These are phyloP conservation scores for Nematopogon swammerdamellus DNA, from an alignment of 2,888 invertebrate species.

Conservation along the genomic window DNA sequence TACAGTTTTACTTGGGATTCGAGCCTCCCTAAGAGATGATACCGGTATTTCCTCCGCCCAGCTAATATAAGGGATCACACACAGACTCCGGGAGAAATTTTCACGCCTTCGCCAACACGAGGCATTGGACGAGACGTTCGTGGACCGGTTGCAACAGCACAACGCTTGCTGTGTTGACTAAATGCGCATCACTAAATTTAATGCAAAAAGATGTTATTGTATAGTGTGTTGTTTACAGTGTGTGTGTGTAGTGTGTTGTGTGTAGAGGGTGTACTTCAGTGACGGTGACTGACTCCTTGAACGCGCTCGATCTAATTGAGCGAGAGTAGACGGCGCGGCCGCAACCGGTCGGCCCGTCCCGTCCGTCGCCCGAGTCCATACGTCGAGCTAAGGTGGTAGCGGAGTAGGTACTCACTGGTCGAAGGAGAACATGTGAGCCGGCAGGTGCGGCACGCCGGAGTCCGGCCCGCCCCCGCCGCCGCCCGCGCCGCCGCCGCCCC, in stretches of 20 bases:
- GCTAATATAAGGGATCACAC: slow-evolving; percentile 8
- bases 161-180: too few relatives aligned
- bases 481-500: slow-evolving; percentile 45
- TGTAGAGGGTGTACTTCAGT: too few relatives aligned
- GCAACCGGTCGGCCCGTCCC: too few relatives aligned
- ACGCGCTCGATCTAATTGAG: too few relatives aligned
- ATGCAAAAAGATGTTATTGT: too few relatives aligned
- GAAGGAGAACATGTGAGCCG: slow-evolving; percentile 66
- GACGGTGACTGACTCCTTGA: too few relatives aligned
- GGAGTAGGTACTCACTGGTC: slow-evolving; percentile 51
- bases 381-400: too few relatives aligned
- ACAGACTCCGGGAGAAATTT: slow-evolving; percentile 13
- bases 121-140: background rate
- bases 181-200: too few relatives aligned
- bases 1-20: slow-evolving; percentile 17
- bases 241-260: too few relatives aligned
- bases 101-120: background rate
- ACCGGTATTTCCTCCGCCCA: slow-evolving; percentile 9
- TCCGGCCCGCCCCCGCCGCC: slow-evolving; percentile 58
- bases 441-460: slow-evolving; percentile 56
- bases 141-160: slow-evolving; percentile 1
- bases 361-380: too few relatives aligned
- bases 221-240: too few relatives aligned
- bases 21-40: slow-evolving; percentile 7
- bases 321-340: too few relatives aligned